A percentile compares a stretch with the other conserved stretches of the same genome.
phyloP scores from a whole-genome alignment of 2,888 invertebrate species.

The Sinodicranocentrus sp. region DNA sequence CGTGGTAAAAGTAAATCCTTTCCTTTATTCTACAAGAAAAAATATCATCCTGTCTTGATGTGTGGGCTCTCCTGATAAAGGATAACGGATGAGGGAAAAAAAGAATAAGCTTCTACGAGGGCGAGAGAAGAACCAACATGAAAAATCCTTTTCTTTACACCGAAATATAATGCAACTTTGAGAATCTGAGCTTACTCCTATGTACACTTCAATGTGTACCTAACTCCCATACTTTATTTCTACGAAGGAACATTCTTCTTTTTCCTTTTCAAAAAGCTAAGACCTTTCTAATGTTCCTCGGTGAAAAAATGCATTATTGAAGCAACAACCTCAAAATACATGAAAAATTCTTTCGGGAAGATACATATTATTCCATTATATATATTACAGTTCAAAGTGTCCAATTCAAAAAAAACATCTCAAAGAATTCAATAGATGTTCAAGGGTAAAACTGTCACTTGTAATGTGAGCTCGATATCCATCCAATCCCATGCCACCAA shows the following conservation, averaged over 20 bases:
- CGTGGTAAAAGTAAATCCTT: slow-evolving; percentile 55
- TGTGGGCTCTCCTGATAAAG: slow-evolving; percentile 61
- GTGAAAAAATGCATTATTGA: slow-evolving; percentile 22
- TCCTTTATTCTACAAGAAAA: slow-evolving; percentile 21
- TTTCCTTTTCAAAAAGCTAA: slow-evolving; percentile 29
- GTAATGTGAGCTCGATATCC: too few species aligned
- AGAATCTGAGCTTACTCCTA: too few species aligned
- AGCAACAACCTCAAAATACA: slow-evolving; percentile 35
- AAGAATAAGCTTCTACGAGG: slow-evolving; percentile 19
- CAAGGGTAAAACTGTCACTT: too few species aligned
- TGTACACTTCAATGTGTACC: too few species aligned
- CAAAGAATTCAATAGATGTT: too few species aligned
- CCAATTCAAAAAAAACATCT: too few species aligned
- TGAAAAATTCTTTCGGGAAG: background rate
- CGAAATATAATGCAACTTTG: slow-evolving; percentile 9
- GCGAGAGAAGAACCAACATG: background rate
- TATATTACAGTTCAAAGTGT: too few species aligned
- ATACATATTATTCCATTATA: too few species aligned
- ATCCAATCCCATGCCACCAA: too few species aligned
- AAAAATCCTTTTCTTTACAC: slow-evolving; percentile 28
- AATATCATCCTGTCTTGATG: slow-evolving; percentile 46
- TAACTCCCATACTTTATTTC: too few species aligned
- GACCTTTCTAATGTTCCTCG: background rate
- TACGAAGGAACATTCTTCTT: too few species aligned
- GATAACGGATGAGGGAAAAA: slow-evolving; percentile 35